Evolutionary conservation across 2,888 invertebrate species (phyloP).

Genomic region (Cryptophagus acutangulus): DNA sequence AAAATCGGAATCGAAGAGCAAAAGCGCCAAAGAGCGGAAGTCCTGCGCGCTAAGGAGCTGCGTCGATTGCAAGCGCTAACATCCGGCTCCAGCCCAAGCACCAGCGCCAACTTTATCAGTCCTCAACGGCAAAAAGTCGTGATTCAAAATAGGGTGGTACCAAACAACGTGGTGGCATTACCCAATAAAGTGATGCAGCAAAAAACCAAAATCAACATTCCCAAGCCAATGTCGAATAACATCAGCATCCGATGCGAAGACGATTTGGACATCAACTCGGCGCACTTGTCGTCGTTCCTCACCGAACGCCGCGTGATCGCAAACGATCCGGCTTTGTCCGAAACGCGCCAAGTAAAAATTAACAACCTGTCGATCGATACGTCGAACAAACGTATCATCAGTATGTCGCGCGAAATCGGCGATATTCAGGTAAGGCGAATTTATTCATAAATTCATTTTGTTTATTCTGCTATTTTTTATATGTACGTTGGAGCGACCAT

Average conservation of each 20-base stretch:
- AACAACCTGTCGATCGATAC: slow-evolving; percentile 4
- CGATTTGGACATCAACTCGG: not conserved
- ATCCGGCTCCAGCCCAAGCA: not conserved
- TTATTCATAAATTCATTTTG: not conserved
- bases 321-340: slow-evolving; percentile 3
- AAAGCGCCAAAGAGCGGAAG: slow-evolving; percentile 4
- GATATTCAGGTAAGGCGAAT: slow-evolving; percentile 7
- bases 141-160: not conserved
- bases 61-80: not conserved
- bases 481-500: too few species aligned
- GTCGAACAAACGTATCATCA: not conserved
- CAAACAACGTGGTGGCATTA: not conserved
- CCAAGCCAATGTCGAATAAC: not conserved
- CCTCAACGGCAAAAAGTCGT: slow-evolving; percentile 1
- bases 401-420: not conserved
- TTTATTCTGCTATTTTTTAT: not conserved
- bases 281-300: not conserved
- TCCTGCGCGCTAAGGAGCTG: slow-evolving; percentile 1
- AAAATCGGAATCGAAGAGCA: slow-evolving; percentile 5
- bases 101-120: not conserved
- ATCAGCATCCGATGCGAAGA: not conserved
- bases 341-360: slow-evolving; percentile 1
- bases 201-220: not conserved
- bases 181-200: not conserved
- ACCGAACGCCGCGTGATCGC: not conserved